Conservation (phyloP, 2,888 invertebrate genomes). For the Rotaria socialis region DNA sequence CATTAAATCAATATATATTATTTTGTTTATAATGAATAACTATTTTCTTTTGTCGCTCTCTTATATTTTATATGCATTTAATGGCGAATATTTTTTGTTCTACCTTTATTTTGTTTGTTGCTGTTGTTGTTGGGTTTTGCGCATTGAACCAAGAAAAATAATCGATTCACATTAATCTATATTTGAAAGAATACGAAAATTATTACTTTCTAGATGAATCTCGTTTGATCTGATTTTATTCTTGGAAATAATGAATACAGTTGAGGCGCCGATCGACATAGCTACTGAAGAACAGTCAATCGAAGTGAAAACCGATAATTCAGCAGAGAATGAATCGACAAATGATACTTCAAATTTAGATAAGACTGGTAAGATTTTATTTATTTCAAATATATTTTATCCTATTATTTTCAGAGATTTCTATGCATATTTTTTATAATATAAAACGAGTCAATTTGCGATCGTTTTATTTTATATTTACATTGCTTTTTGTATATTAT, state of each 20-base stretch:
- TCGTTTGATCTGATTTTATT: not conserved
- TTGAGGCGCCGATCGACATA: not conserved
- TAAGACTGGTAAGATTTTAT: not conserved
- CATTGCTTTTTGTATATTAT: too few species aligned
- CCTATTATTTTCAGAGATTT: not conserved
- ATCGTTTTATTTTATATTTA: too few species aligned
- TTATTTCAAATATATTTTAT: not conserved
- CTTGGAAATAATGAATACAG: not conserved
- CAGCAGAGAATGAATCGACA: not conserved
- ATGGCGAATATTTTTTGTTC: not conserved
- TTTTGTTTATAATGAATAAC: not conserved
- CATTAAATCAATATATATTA: not conserved
- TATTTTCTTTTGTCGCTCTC: not conserved
- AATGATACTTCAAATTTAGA: not conserved
- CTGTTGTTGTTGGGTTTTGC: not conserved
- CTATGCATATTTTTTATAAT: too few species aligned
- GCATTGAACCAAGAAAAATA: not conserved
- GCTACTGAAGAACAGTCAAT: not conserved
- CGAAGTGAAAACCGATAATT: not conserved
- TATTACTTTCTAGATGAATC: slow-evolving; percentile 4
- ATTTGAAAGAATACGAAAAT: not conserved
- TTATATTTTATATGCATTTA: not conserved
- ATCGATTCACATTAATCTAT: not conserved
- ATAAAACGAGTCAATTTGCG: too few species aligned
- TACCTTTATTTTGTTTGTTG: not conserved